Conservation (phyloP, 2,113 vertebrate genomes). For the Gracilinanus agilis region DNA sequence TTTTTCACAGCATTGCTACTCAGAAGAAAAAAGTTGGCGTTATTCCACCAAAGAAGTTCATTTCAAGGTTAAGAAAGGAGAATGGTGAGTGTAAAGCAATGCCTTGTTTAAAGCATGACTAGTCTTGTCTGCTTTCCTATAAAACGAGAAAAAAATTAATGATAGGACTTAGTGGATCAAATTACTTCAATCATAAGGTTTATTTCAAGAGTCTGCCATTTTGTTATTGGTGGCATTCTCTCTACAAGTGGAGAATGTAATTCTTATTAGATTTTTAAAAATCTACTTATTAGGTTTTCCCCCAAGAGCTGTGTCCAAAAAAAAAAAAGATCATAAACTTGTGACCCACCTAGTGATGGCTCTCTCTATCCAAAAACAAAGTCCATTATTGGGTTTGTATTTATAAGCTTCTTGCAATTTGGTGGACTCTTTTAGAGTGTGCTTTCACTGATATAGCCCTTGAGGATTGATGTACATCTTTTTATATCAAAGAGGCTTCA, state of each 20-base stretch:
- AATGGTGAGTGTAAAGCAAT: conserved; percentile 88
- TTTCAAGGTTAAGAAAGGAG: conserved; percentile 96
- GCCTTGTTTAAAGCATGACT: not conserved
- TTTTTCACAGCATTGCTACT: conserved; percentile 98
- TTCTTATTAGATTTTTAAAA: not conserved
- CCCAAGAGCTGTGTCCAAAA: not conserved
- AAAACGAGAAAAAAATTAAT: not conserved
- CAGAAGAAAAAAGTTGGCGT: conserved; percentile 99
- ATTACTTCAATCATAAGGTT: not conserved
- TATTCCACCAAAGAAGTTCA: conserved; percentile 99
- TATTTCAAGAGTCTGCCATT: not conserved
- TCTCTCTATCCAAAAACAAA: not conserved
- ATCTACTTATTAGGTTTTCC: not conserved
- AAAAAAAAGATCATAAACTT: not conserved
- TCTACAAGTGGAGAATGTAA: not conserved
- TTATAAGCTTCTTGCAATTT: not conserved
- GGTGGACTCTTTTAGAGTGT: not conserved
- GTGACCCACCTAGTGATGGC: not conserved
- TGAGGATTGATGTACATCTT: not conserved
- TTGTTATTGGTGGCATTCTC: not conserved
- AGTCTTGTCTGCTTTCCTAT: not conserved
- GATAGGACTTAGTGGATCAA: not conserved
- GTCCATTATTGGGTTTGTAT: not conserved
- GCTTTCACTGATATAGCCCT: not conserved
- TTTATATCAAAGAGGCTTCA: not conserved